Percentiles rank a stretch among this genome's conserved stretches.
phyloP scores from a whole-genome alignment of 2,888 invertebrate species.

The Macaria notata region DNA sequence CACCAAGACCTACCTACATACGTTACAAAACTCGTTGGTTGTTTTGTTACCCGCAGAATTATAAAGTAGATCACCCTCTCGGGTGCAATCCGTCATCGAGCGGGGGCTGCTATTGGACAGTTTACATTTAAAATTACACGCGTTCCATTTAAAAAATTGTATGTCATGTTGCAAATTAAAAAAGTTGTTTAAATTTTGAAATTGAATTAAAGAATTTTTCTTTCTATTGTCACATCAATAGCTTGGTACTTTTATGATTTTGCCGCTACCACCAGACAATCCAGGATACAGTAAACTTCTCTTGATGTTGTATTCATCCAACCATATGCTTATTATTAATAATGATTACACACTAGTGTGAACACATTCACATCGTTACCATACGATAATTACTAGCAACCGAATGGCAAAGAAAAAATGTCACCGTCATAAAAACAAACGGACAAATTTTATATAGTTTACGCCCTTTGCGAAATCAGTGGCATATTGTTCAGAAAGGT shows the following conservation, averaged over 20 bases:
- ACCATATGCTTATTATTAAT: no score
- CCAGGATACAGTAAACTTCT: no score
- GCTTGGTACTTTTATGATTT: no score
- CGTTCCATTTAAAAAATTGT: constrained; percentile 45
- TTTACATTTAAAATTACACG: constrained; percentile 51
- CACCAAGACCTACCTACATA: no score
- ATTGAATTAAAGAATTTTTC: no score
- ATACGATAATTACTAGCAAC: background rate
- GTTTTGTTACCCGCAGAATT: constrained; percentile 1
- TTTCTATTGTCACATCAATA: no score
- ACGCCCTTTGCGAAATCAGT: constrained; percentile 59
- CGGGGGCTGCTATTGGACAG: constrained; percentile 40
- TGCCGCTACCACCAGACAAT: no score
- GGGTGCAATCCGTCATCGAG: constrained; percentile 53
- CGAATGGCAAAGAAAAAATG: constrained; percentile 47
- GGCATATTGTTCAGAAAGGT: constrained; percentile 58
- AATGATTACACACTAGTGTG: no score
- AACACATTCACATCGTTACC: no score
- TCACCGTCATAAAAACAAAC: constrained; percentile 55
- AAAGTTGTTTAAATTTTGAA: background rate
- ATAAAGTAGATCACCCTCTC: constrained; percentile 46
- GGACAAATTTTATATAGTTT: constrained; percentile 57
- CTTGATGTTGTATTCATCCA: no score
- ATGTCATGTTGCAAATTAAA: constrained; percentile 21
- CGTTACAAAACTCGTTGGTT: no score